These are phyloP conservation scores for Pampus argenteus DNA, from an alignment of 2,797 vertebrate genomes.

Conservation along the genomic window DNA sequence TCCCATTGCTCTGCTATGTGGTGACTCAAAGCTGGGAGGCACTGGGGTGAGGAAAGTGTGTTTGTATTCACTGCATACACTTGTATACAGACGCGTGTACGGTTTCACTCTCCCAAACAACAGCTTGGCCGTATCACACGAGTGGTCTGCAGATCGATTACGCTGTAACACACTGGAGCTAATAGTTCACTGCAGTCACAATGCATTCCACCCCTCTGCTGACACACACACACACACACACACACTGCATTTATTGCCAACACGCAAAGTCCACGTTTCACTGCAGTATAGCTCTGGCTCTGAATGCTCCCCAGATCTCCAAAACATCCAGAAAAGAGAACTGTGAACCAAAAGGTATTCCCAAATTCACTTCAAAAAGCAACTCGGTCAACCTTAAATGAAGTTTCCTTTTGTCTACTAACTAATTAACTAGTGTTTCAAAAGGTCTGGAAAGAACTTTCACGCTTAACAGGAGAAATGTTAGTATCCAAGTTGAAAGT, in stretches of 20 bases:
- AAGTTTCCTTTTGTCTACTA: too few relatives aligned
- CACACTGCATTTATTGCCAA: neutral
- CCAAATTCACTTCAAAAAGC: too few relatives aligned
- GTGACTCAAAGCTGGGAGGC: constrained; percentile 49
- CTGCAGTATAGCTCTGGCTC: neutral
- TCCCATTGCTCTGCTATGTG: constrained; percentile 56
- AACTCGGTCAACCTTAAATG: too few relatives aligned
- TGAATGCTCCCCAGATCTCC: neutral
- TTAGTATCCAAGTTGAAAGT: neutral
- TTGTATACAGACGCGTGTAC: neutral
- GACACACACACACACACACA: constrained; percentile 40
- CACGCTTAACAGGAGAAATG: neutral
- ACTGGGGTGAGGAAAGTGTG: constrained; percentile 8
- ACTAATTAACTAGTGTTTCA: too few relatives aligned
- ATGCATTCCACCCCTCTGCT: neutral
- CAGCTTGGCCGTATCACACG: constrained; percentile 28
- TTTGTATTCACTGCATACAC: constrained; percentile 22
- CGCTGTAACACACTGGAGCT: neutral
- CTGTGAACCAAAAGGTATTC: too few relatives aligned
- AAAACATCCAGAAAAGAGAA: neutral
- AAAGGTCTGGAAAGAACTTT: too few relatives aligned
- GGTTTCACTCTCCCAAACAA: constrained; percentile 18
- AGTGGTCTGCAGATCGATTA: constrained; percentile 26
- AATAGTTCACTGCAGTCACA: constrained; percentile 5
- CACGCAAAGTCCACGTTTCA: neutral